Evolutionary conservation across 2,113 vertebrate species (phyloP), one percentile per base, ranked within the genome.

Genomic region (Onychorhynchus coronatus): DNA sequence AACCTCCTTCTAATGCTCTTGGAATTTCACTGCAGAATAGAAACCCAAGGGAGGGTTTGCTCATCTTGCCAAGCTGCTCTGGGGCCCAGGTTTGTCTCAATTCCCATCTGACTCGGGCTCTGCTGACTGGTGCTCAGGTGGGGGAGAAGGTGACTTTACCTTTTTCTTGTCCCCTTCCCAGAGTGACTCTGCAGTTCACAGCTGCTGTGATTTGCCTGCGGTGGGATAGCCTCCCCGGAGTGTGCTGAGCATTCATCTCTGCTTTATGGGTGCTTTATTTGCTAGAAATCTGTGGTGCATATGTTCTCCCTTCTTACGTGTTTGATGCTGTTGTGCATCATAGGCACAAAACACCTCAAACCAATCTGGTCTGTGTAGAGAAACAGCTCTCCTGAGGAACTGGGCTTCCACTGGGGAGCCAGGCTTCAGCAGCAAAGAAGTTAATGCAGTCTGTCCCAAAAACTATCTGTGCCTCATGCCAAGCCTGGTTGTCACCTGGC

Each of bases 1-100:
- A 84, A 82, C 56, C 62, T 96, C 39, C 55, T 37, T 20, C 81
- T 85, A 91, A 86, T 52, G 56, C n/a, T 82, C 24, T 52, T 68
- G 58, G 74, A 39, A 16, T 86, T 77, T 62, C 49, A 31, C 52
- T 81, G 53, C 33, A 30, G 61, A 31, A 17, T 0, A 47, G 37
- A 74, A 67, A 70, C 76, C 42, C 62, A 17, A 35, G 39, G 65
- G 55, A 53, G 46, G 50, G 23, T 31, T 75, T 94, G 55, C 28
- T 23, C 35, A 8, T n/a, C 52, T 85, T 56, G 31, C 49, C 19
- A n/a, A 66, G 55, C 37, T 87, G 41, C 52, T 39, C 53, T 72
- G 71, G 39, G 53, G 35, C 55, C 83, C 44, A 8, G 41, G 21
- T 52, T 44, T 67, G 5, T 35, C 82, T 21, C 7, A 68, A 44